Evolutionary conservation across 2,113 vertebrate species (phyloP).

Genomic region (Stigmatopora nigra): DNA sequence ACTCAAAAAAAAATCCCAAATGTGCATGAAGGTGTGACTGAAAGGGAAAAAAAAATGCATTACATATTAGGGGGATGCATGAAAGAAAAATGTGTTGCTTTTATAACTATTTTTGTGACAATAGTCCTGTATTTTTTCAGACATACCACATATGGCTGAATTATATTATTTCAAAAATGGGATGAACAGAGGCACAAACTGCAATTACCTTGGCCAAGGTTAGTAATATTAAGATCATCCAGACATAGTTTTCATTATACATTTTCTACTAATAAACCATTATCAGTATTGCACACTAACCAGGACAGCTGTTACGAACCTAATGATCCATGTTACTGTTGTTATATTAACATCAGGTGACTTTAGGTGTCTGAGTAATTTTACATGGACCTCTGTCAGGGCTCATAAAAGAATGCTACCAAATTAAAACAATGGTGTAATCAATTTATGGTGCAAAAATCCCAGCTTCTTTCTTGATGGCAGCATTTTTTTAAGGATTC

Average conservation of each 20-base stretch:
- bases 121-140: background rate
- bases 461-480: background rate
- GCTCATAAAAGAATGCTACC: constrained; percentile 6
- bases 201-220: constrained; percentile 38
- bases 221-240: constrained; percentile 26
- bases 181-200: constrained; percentile 12
- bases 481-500: background rate
- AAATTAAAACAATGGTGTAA: constrained; percentile 1
- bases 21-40: background rate
- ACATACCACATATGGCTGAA: background rate
- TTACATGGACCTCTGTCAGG: background rate
- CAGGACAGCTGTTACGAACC: constrained; percentile 16
- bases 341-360: constrained; percentile 12
- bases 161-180: background rate
- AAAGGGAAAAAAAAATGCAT: background rate
- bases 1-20: background rate
- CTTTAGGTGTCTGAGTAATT: constrained; percentile 15
- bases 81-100: background rate
- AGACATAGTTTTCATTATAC: constrained; percentile 24
- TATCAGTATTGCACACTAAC: constrained; percentile 33
- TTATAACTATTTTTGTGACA: background rate
- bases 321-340: constrained; percentile 10
- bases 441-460: background rate
- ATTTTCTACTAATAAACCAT: constrained; percentile 23
- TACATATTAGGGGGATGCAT: background rate